These are phyloP conservation scores for Trichopria drosophilae DNA, from an alignment of 2,888 invertebrate genomes.

Conservation along the genomic window DNA sequence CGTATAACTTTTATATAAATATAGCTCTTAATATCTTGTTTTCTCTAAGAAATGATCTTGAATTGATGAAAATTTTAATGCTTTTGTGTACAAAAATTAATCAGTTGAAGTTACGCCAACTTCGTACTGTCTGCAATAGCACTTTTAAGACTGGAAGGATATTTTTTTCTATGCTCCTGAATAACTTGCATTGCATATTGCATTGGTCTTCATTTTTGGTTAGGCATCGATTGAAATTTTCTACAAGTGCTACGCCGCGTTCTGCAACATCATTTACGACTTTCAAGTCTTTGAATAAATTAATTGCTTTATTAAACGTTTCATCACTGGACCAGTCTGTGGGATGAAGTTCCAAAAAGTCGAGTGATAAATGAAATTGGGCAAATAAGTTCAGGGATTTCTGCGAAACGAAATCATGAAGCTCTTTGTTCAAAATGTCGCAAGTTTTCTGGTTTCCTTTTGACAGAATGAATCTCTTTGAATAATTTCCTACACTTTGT, in stretches of 20 bases:
- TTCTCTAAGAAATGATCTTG: no score
- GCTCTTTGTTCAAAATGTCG: constrained; percentile 2
- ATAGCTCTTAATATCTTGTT: no score
- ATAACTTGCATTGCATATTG: constrained; percentile 12
- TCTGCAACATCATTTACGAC: constrained; percentile 12
- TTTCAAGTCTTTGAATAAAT: background rate
- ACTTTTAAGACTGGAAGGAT: no score
- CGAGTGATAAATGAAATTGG: no score
- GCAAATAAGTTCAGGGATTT: constrained; percentile 2
- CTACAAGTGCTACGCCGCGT: constrained; percentile 9
- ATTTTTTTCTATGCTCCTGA: constrained; percentile 6
- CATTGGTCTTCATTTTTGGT: constrained; percentile 13
- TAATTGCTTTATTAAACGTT: constrained; percentile 1
- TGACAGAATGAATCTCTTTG: constrained; percentile 6
- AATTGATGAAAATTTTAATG: no score
- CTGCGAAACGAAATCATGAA: constrained; percentile 5
- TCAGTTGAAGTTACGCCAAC: no score
- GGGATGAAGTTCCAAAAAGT: constrained; percentile 9
- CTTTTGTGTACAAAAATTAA: no score
- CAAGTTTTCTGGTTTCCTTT: background rate
- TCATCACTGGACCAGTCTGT: constrained; percentile 1
- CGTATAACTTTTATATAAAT: no score
- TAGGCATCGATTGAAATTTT: constrained; percentile 3
- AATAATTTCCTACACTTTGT: background rate
- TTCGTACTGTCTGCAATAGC: no score